Conservation (phyloP, 2,888 invertebrate species). For the Orthosia incerta region DNA sequence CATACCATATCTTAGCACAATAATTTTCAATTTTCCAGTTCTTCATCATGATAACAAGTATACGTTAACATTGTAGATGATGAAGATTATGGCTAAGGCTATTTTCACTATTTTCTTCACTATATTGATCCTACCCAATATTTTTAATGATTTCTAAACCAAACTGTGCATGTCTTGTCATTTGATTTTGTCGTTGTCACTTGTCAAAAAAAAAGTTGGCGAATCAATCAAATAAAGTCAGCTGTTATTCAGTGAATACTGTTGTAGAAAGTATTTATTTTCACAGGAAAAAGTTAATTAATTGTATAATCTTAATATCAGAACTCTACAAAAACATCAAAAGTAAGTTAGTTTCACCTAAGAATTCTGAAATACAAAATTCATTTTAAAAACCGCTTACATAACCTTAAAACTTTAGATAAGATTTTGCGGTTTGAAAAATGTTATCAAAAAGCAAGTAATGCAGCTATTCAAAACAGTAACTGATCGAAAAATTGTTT, state of each 20-base stretch:
- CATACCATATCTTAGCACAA: too few relatives aligned
- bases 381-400: conserved; percentile 37
- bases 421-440: neutral
- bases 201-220: conserved; percentile 2
- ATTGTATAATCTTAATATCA: neutral
- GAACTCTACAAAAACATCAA: neutral
- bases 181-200: neutral
- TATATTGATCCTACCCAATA: neutral
- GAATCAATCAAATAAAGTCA: too few relatives aligned
- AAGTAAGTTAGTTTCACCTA: conserved; percentile 36
- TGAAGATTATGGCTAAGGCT: too few relatives aligned
- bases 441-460: neutral
- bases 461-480: too few relatives aligned
- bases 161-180: neutral
- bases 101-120: too few relatives aligned
- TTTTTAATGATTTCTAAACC: conserved; percentile 1
- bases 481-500: neutral
- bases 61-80: too few relatives aligned
- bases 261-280: conserved; percentile 1
- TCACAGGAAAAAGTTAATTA: neutral
- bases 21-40: too few relatives aligned
- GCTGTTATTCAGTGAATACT: neutral
- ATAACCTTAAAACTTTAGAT: conserved; percentile 58
- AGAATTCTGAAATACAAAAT: neutral
- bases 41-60: too few relatives aligned